These are phyloP conservation scores for Euspilapteryx auroguttella DNA, from an alignment of 2,888 invertebrate genomes.

Conservation along the genomic window DNA sequence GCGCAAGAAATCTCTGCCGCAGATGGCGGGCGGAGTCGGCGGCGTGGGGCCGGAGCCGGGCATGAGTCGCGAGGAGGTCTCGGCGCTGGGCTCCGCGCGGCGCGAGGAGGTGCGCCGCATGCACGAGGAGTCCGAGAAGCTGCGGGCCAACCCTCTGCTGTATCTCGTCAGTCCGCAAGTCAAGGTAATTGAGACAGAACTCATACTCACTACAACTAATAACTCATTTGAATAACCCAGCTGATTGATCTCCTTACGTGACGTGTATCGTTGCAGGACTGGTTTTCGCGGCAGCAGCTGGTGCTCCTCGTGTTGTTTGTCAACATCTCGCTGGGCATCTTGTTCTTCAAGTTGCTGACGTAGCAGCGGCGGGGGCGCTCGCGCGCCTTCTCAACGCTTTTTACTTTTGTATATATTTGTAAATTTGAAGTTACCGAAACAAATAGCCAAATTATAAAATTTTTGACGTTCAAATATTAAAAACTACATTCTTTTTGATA, in stretches of 20 bases:
- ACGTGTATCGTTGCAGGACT: slow-evolving; percentile 91
- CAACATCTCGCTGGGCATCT: slow-evolving; percentile 91
- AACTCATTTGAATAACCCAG: too few relatives aligned
- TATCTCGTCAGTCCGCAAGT: slow-evolving; percentile 97
- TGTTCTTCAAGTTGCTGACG: slow-evolving; percentile 95
- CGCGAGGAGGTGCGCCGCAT: slow-evolving; percentile 92
- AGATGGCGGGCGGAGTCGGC: slow-evolving; percentile 85
- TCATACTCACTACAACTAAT: too few relatives aligned
- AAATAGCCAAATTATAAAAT: slow-evolving; percentile 24
- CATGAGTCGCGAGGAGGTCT: slow-evolving; percentile 95
- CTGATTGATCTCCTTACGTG: too few relatives aligned
- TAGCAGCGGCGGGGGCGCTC: slow-evolving; percentile 70
- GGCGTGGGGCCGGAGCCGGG: slow-evolving; percentile 74
- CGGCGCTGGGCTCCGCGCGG: slow-evolving; percentile 88
- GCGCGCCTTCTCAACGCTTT: slow-evolving; percentile 24
- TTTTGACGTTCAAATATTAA: slow-evolving; percentile 22
- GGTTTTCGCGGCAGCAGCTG: slow-evolving; percentile 94
- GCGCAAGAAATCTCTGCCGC: slow-evolving; percentile 96
- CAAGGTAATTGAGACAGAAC: slow-evolving; percentile 88
- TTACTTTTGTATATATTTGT: slow-evolving; percentile 27
- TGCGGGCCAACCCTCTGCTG: slow-evolving; percentile 91
- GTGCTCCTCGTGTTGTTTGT: slow-evolving; percentile 91
- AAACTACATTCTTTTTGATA: slow-evolving; percentile 21
- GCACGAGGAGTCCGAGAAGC: slow-evolving; percentile 87
- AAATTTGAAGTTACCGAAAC: slow-evolving; percentile 24